Evolutionary conservation across 1,140 invertebrate genomes (phyloP).

Genomic region (Sycobia sp.): DNA sequence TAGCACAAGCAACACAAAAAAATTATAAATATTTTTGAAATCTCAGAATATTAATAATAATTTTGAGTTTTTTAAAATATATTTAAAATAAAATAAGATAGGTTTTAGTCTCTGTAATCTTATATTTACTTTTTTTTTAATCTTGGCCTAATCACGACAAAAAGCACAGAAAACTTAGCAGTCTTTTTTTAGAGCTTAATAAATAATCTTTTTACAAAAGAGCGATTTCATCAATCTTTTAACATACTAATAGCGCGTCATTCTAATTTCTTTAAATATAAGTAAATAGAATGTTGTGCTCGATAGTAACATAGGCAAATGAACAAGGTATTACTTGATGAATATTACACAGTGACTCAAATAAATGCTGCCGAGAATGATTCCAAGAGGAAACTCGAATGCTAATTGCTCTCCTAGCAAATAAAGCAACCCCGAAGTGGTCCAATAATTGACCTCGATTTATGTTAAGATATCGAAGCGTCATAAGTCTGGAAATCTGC

Average conservation of each 20-base stretch:
- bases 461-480: constrained; percentile 67
- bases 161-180: constrained; percentile 31
- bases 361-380: constrained; percentile 69
- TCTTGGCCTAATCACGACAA: constrained; percentile 20
- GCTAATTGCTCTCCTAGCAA: constrained; percentile 57
- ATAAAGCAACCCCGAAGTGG: constrained; percentile 57
- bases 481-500: constrained; percentile 74
- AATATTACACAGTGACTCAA: constrained; percentile 70
- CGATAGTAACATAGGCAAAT: constrained; percentile 37
- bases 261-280: constrained; percentile 11
- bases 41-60: no score
- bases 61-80: no score
- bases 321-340: constrained; percentile 61
- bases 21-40: no score
- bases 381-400: constrained; percentile 65
- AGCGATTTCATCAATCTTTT: constrained; percentile 19
- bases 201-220: constrained; percentile 36
- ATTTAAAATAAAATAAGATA: background rate
- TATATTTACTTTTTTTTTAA: constrained; percentile 13
- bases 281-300: constrained; percentile 31
- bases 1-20: no score
- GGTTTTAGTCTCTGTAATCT: constrained; percentile 12
- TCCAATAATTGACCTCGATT: constrained; percentile 67
- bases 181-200: constrained; percentile 34
- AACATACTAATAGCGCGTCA: constrained; percentile 8